Percentiles rank a stretch among this genome's conserved stretches.
phyloP scores from a whole-genome alignment of 2,113 vertebrate species.

The Sciurus niger region DNA sequence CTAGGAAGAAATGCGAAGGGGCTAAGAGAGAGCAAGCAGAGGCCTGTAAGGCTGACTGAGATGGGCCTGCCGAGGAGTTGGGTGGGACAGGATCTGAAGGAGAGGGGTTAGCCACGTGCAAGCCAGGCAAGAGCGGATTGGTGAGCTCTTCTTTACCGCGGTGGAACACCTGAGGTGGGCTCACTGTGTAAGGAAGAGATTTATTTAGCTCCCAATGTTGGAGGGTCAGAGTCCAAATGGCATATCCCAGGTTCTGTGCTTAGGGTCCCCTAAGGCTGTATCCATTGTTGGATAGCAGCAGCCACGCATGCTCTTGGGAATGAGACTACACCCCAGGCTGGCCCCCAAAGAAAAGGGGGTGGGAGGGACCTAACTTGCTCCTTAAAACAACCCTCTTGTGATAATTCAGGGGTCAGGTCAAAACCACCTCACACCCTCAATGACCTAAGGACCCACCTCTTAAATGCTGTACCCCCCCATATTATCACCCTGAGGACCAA shows the following conservation, averaged over 20 bases:
- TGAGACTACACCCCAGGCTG: too few relatives aligned
- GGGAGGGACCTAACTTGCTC: too few relatives aligned
- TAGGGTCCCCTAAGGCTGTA: background rate
- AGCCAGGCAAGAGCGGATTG: background rate
- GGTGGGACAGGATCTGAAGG: background rate
- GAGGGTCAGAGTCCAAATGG: background rate
- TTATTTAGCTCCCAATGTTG: background rate
- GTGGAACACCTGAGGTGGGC: background rate
- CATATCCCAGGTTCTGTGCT: background rate
- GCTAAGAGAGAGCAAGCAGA: background rate
- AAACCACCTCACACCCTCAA: background rate
- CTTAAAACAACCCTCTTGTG: background rate
- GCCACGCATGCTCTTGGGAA: too few relatives aligned
- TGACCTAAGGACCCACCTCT: background rate
- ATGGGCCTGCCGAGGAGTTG: background rate
- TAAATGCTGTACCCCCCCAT: background rate
- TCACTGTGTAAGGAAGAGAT: background rate
- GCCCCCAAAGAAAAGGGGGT: background rate
- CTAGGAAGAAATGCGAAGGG: background rate
- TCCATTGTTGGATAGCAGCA: background rate
- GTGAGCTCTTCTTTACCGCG: background rate
- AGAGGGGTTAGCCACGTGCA: background rate
- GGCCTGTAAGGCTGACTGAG: too few relatives aligned
- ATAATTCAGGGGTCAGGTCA: background rate
- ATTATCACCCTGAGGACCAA: background rate